Conservation (phyloP, 1,140 invertebrate species). For the Macrosteles quadrilineatus region DNA sequence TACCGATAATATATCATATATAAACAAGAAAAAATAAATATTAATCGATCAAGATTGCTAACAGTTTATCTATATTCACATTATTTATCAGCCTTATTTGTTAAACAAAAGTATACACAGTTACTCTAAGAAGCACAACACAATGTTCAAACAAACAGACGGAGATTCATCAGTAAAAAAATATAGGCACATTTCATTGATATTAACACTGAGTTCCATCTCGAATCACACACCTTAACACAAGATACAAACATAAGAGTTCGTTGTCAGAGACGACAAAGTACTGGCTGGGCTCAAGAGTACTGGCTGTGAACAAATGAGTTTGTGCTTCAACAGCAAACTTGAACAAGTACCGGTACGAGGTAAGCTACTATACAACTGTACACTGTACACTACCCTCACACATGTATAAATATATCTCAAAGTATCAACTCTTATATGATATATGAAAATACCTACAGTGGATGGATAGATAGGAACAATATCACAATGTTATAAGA, state of each 20-base stretch:
- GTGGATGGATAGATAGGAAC: too few relatives aligned
- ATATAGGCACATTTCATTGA: slow-evolving; percentile 30
- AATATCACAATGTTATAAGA: too few relatives aligned
- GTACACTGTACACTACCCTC: too few relatives aligned
- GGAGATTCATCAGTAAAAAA: slow-evolving; percentile 22
- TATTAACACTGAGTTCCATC: slow-evolving; percentile 12
- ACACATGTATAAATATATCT: too few relatives aligned
- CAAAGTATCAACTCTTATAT: too few relatives aligned
- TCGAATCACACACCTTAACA: too few relatives aligned
- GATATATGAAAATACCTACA: too few relatives aligned
- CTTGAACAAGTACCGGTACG: background rate
- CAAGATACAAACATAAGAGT: slow-evolving; percentile 7
- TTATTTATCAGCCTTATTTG: slow-evolving; percentile 29
- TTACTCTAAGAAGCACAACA: slow-evolving; percentile 26
- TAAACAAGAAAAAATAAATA: slow-evolving; percentile 27
- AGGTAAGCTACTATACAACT: too few relatives aligned
- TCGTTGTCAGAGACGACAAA: slow-evolving; percentile 5
- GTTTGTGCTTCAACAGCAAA: background rate
- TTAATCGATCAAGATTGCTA: slow-evolving; percentile 8
- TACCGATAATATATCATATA: slow-evolving; percentile 14
- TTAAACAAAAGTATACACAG: slow-evolving; percentile 12
- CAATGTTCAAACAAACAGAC: slow-evolving; percentile 3
- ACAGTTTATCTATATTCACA: slow-evolving; percentile 27
- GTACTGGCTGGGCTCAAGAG: background rate
- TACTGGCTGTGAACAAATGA: slow-evolving; percentile 13